These are phyloP conservation scores for Tamandua tetradactyla DNA, from an alignment of 2,797 vertebrate species.

Conservation along the genomic window DNA sequence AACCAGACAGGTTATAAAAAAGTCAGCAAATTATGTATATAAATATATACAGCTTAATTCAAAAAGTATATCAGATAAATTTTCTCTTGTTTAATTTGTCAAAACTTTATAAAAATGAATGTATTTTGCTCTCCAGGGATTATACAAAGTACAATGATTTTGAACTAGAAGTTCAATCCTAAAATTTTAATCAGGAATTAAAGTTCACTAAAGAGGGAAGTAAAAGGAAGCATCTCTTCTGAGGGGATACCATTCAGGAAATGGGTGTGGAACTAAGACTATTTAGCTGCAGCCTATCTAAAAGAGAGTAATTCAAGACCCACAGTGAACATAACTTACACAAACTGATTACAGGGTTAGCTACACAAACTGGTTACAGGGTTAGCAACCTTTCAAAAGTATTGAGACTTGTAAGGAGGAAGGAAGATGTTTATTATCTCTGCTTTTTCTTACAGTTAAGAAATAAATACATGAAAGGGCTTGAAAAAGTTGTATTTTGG, in stretches of 20 bases:
- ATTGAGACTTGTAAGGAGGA: background rate
- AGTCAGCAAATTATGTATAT: background rate
- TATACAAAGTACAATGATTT: background rate
- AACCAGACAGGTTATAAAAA: background rate
- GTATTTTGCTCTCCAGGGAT: background rate
- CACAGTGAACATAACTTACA: background rate
- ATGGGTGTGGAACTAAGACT: background rate
- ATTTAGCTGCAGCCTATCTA: background rate
- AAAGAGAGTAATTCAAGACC: background rate
- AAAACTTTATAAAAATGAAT: background rate
- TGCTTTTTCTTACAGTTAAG: background rate
- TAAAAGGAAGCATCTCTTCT: background rate
- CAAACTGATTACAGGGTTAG: background rate
- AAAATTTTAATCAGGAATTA: background rate
- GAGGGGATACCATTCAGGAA: background rate
- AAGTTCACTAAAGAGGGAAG: background rate
- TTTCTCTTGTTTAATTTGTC: slow-evolving; percentile 39
- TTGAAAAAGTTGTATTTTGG: background rate
- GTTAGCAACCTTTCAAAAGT: background rate
- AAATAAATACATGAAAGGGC: background rate
- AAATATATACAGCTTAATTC: background rate
- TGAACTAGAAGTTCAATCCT: background rate
- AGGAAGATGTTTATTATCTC: background rate
- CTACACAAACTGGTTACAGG: background rate
- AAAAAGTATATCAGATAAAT: background rate